phyloP scores from a whole-genome alignment of 2,113 vertebrate species.

The Gnathonemus echidnorhynchus region DNA sequence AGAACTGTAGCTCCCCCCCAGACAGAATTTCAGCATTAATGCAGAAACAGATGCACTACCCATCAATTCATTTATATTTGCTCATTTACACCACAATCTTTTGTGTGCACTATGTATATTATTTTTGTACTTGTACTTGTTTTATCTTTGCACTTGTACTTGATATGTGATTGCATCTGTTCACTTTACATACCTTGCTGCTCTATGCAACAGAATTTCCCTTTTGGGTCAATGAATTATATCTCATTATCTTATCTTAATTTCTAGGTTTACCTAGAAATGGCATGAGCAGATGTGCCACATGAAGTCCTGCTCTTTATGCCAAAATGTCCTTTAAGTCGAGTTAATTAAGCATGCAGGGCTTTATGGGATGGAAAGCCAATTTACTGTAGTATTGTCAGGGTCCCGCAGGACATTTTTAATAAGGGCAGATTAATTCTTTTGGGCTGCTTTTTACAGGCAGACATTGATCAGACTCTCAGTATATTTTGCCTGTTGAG shows the following conservation, averaged over 20 bases:
- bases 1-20: neutral
- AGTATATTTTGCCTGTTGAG: constrained; percentile 62
- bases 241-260: neutral
- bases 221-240: neutral
- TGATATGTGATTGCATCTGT: neutral
- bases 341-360: neutral
- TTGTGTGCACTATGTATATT: neutral
- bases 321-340: neutral
- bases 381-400: neutral
- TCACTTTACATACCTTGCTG: neutral
- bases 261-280: neutral
- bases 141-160: neutral
- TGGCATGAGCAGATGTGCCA: neutral
- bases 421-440: neutral
- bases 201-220: neutral
- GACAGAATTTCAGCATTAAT: neutral
- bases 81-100: neutral
- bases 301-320: neutral
- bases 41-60: neutral
- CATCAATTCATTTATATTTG: neutral
- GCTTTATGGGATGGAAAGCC: constrained; percentile 2
- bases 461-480: constrained; percentile 35
- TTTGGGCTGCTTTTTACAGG: neutral
- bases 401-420: neutral
- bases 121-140: neutral